Evolutionary conservation across 1,140 invertebrate species (phyloP), one percentile per base, ranked within the genome.

Genomic region (Eupeodes corollae): DNA sequence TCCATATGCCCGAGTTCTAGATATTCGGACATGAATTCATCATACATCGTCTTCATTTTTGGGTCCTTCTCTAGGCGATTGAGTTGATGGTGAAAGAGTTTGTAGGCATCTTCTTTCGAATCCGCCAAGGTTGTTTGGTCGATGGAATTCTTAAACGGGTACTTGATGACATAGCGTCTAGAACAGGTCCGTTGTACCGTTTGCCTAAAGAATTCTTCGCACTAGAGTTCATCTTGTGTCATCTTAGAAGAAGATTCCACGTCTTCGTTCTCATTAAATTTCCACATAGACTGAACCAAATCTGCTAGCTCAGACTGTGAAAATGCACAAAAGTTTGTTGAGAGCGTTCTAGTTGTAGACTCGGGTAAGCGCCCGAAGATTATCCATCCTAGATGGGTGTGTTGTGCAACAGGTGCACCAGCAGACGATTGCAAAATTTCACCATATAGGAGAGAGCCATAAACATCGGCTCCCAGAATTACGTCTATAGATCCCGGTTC

Each of bases 401-500:
- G n/a, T n/a, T n/a, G n/a, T n/a, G n/a, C n/a, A n/a, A n/a, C n/a
- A n/a, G n/a, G n/a, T n/a, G n/a, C n/a, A n/a, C n/a, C n/a, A n/a
- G n/a, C 40, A 21, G 14, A 16, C 6, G 40, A 16, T 13, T 21
- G n/a, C 16, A 15, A 6, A 13, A 42, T 42, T 18, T 42, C 40
- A 21, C 40, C 40, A 13, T 18, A 12, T 18, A 42, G 12, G 3
- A 42, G 40, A 13, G 21, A 21, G 18, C 44, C 15, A 35, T 33
- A 46, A 26, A 38, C 12, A 5, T 46, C 33, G 1, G 34, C 44
- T 9, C 44, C 44, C 18, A 46, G 19, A n/a, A 46, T 46, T n/a
- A 46, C 44, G 26, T 46, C 44, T 13, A 37, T 30, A 18, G 44
- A 46, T 3, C 44, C 34, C 21, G 44, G 44, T 19, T 46, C 44